These are phyloP conservation scores for Listrodromus nycthemerus DNA, from an alignment of 2,888 invertebrate species.

Conservation along the genomic window DNA sequence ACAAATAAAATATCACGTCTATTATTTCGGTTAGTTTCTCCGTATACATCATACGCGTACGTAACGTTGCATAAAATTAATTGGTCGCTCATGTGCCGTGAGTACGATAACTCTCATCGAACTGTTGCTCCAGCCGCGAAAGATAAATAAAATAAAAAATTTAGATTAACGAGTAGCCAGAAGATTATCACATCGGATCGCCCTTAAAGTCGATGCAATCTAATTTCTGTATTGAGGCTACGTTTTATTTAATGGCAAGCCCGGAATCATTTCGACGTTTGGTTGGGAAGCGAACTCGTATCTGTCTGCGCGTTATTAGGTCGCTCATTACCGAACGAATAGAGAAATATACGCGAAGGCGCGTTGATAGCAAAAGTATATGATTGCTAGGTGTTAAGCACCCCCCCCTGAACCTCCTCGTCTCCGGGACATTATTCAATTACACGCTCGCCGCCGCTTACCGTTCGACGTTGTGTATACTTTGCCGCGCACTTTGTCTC, in stretches of 20 bases:
- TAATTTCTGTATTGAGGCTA: constrained; percentile 38
- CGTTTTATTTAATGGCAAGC: constrained; percentile 39
- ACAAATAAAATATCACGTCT: background rate
- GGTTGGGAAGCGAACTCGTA: constrained; percentile 30
- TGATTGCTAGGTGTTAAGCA: constrained; percentile 52
- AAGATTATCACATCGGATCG: background rate
- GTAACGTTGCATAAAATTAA: constrained; percentile 62
- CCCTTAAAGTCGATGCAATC: background rate
- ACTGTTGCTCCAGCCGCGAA: constrained; percentile 27
- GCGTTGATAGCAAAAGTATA: constrained; percentile 41
- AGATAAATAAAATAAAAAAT: constrained; percentile 13
- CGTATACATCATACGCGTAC: background rate
- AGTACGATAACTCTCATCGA: constrained; percentile 42
- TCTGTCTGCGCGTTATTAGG: constrained; percentile 28
- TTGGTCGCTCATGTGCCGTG: constrained; percentile 60
- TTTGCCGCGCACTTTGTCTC: constrained; percentile 14
- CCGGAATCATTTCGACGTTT: constrained; percentile 15
- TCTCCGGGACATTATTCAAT: constrained; percentile 52
- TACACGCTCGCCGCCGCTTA: constrained; percentile 26
- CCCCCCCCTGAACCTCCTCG: constrained; percentile 40
- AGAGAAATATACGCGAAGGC: constrained; percentile 19
- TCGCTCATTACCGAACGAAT: constrained; percentile 2
- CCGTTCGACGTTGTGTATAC: background rate
- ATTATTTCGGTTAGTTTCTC: background rate
- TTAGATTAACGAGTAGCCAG: constrained; percentile 1